Evolutionary conservation across 2,113 vertebrate genomes (phyloP), one percentile per base, ranked within the genome.

Genomic region (Erinaceus europaeus): DNA sequence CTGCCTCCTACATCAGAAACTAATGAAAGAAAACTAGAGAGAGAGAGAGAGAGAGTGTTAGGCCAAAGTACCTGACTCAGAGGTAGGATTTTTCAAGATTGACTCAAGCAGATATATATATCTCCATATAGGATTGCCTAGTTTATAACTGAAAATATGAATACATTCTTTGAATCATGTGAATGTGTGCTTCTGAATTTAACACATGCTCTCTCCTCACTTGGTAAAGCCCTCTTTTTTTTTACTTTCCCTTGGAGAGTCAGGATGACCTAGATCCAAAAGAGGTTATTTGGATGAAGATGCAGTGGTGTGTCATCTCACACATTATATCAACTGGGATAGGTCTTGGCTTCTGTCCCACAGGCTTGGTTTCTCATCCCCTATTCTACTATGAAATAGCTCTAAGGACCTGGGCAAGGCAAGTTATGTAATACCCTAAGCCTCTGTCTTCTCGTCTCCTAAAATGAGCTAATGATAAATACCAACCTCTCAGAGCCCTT

Each of bases 401-500:
- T 80, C 21, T 76, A 55, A 77, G 23, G 15, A 34, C 1, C 10
- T 59, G 32, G 62, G 34, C 4, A 79, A 21, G 40, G n/a, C 12
- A 81, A 34, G 10, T 81, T 89, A 46, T 72, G 2, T 29, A 76
- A 76, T 4, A 62, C n/a, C 46, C 21, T 83, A 84, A 80, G 13
- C 38, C 44, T 83, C 62, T 74, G 5, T 71, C 36, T 88, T 91
- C 62, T 78, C 69, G 40, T 50, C 46, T 53, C 61, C 69, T 50
- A 83, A 65, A 79, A 21, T 53, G 40, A 82, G 25, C n/a, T 84
- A 77, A 78, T 68, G 32, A 65, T 84, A 78, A 84, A 82, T 86
- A 57, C 27, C 32, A 88, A 40, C 25, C 20, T 79, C 15, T n/a
- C 11, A 53, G 14, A 79, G 65, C 5, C 84, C 88, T 85, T 53